These are phyloP conservation scores for Sternarchorhynchus goeldii DNA, from an alignment of 2,797 vertebrate genomes.

Conservation along the genomic window DNA sequence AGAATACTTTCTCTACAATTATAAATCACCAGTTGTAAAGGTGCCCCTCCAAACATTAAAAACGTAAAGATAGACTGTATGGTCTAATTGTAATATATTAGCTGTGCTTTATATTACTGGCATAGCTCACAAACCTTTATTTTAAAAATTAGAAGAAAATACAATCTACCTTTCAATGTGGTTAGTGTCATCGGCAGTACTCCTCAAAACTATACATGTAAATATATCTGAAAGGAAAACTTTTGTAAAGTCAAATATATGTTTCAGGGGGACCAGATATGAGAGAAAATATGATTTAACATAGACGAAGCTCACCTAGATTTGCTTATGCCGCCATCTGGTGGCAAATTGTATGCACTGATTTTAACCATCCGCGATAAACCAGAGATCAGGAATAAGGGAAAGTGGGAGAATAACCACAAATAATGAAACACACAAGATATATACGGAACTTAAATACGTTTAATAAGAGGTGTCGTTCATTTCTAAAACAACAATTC, in stretches of 20 bases:
- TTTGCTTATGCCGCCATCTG: constrained; percentile 36
- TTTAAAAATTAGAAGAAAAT: too few species aligned
- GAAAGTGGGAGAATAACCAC: neutral
- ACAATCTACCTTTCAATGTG: too few species aligned
- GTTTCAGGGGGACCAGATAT: neutral
- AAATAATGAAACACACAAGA: constrained; percentile 25
- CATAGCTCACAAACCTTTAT: too few species aligned
- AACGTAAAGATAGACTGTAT: too few species aligned
- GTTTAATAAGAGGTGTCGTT: constrained; percentile 55
- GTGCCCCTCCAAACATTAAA: too few species aligned
- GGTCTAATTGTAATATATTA: too few species aligned
- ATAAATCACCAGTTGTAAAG: too few species aligned
- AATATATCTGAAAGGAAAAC: neutral
- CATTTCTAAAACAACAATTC: constrained; percentile 29
- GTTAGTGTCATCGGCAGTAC: too few species aligned
- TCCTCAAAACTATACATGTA: too few species aligned
- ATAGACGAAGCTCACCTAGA: neutral
- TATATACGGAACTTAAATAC: constrained; percentile 52
- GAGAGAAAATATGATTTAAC: neutral
- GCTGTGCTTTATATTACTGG: too few species aligned
- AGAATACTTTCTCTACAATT: too few species aligned
- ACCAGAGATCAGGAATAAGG: neutral
- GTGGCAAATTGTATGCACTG: neutral
- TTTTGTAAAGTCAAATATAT: neutral
- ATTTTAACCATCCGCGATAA: neutral